These are phyloP conservation scores for Melanitta fusca DNA, from an alignment of 2,797 vertebrate species.

Conservation along the genomic window DNA sequence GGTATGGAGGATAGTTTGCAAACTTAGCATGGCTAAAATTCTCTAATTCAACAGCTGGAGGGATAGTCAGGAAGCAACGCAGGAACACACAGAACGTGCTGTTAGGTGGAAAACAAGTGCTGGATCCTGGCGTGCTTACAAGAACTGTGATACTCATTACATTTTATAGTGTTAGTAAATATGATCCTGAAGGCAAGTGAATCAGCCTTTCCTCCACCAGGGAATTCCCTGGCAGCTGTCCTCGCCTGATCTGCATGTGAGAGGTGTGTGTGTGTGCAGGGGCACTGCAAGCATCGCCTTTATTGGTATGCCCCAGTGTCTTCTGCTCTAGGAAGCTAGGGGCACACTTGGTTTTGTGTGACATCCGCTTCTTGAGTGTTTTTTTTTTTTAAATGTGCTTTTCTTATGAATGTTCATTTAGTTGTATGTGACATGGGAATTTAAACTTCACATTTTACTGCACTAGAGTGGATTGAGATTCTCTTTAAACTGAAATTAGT, in stretches of 20 bases:
- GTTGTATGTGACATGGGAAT: neutral
- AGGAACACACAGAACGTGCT: neutral
- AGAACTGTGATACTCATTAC: neutral
- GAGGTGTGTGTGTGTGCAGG: neutral
- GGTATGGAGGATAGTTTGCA: neutral
- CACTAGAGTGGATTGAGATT: neutral
- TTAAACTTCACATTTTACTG: neutral
- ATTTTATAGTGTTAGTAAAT: neutral
- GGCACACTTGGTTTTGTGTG: neutral
- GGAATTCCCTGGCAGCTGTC: neutral
- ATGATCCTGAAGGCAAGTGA: neutral
- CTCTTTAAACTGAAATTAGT: neutral
- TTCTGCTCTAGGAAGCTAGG: neutral
- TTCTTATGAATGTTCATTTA: rapidly evolving
- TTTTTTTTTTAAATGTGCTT: neutral
- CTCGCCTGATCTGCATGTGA: neutral
- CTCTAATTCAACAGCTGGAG: neutral
- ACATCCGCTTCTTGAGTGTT: neutral
- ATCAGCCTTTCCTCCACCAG: neutral
- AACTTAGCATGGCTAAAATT: neutral
- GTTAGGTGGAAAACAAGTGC: neutral
- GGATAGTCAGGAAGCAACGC: neutral
- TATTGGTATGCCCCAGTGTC: rapidly evolving
- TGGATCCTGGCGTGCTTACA: neutral
- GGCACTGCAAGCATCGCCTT: neutral